Conservation (phyloP, 2,113 vertebrate species). For the Sclerurus mexicanus region DNA sequence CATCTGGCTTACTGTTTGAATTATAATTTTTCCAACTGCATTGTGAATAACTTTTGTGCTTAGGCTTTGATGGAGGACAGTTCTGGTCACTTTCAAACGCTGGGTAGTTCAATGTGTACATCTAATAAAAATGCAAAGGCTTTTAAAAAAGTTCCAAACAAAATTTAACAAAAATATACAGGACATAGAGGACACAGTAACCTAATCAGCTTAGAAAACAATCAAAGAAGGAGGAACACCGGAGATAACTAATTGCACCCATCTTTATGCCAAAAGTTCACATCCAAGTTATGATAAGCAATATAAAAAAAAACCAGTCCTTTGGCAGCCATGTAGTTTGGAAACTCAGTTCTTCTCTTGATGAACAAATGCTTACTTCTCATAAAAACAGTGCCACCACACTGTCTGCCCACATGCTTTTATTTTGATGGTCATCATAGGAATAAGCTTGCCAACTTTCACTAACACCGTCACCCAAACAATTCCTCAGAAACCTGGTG, state of each 20-base stretch:
- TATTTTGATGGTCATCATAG: not conserved
- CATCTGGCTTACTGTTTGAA: conserved; percentile 46
- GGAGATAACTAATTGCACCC: not conserved
- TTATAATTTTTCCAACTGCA: conserved; percentile 47
- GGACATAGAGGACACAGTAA: not conserved
- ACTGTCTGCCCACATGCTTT: not conserved
- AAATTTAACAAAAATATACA: not conserved
- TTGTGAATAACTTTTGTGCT: conserved; percentile 3
- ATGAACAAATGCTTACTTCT: not conserved
- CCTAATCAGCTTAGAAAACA: not conserved
- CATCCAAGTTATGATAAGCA: not conserved
- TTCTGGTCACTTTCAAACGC: conserved; percentile 3
- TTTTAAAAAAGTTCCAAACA: not conserved
- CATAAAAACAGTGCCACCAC: not conserved
- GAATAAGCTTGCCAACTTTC: not conserved
- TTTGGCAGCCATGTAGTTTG: not conserved
- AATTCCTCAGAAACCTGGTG: not conserved
- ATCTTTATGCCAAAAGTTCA: not conserved
- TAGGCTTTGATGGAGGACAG: conserved; percentile 26
- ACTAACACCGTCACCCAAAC: not conserved
- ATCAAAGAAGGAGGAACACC: not conserved
- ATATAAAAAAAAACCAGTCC: not conserved
- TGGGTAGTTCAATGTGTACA: not conserved
- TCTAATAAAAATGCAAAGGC: conserved; percentile 18
- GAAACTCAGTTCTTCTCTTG: not conserved